Percentiles rank a stretch among this genome's conserved stretches.
These are phyloP conservation scores for Apistogramma diplotaenia DNA, from an alignment of 2,113 vertebrate genomes.

Conservation along the genomic window DNA sequence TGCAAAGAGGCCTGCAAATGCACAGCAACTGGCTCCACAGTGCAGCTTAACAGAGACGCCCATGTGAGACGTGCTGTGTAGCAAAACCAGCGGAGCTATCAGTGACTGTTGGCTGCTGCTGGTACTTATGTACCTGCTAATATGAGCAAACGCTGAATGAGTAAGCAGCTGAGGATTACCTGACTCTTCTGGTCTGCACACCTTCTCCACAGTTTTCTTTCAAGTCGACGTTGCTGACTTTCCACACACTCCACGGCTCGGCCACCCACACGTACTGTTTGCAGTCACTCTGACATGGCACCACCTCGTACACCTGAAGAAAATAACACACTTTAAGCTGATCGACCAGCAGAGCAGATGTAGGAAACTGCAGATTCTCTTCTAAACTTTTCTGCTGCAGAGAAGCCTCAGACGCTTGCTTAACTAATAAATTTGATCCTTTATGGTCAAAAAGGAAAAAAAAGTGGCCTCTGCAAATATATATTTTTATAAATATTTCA, in stretches of 20 bases:
- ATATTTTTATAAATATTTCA: not conserved
- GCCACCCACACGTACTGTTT: constrained; percentile 92
- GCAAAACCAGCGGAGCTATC: not conserved
- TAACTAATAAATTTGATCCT: not conserved
- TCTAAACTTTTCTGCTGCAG: not conserved
- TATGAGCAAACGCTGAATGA: not conserved
- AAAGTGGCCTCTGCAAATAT: not conserved
- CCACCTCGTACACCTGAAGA: constrained; percentile 92
- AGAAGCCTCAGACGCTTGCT: not conserved
- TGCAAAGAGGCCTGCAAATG: not conserved
- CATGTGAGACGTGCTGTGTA: not conserved
- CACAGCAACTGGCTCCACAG: not conserved
- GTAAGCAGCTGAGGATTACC: constrained; percentile 73
- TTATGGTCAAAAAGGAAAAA: not conserved
- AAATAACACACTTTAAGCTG: not conserved
- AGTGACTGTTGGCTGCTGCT: not conserved
- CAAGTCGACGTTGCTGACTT: constrained; percentile 90
- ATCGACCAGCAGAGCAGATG: not conserved
- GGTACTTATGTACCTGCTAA: not conserved
- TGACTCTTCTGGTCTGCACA: constrained; percentile 95
- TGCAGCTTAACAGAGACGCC: not conserved
- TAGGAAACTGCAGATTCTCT: not conserved
- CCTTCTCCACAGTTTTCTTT: constrained; percentile 95
- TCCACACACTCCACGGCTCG: constrained; percentile 95
- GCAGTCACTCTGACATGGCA: constrained; percentile 95